These are phyloP conservation scores for Platichthys flesus DNA, from an alignment of 2,113 vertebrate species.

Conservation along the genomic window DNA sequence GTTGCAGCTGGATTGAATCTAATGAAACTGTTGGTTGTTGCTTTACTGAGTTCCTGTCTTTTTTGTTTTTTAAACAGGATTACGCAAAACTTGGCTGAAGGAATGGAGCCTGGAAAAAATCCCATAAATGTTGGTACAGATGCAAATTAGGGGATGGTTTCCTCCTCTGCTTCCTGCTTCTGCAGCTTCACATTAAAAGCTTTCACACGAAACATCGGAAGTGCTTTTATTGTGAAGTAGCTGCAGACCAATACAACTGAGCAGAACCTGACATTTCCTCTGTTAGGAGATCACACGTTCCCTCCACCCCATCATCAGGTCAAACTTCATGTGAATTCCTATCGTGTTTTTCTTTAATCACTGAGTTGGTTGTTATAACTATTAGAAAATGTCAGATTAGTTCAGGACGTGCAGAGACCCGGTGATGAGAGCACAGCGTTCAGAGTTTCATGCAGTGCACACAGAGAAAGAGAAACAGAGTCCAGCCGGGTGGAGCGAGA, in stretches of 20 bases:
- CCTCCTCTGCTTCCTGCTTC: too few relatives aligned
- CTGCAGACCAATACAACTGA: background rate
- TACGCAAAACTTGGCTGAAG: too few relatives aligned
- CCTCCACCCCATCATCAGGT: background rate
- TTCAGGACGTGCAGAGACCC: conserved; percentile 50
- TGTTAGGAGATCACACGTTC: too few relatives aligned
- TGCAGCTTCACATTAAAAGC: conserved; percentile 15
- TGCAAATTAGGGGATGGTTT: too few relatives aligned
- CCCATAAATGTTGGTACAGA: too few relatives aligned
- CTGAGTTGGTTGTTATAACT: background rate
- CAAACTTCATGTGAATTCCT: background rate
- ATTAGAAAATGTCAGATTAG: background rate
- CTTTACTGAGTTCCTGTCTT: too few relatives aligned
- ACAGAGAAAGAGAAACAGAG: conserved; percentile 24
- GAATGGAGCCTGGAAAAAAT: too few relatives aligned
- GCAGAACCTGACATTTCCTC: background rate
- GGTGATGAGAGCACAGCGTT: background rate
- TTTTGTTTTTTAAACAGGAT: too few relatives aligned
- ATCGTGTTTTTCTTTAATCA: too few relatives aligned
- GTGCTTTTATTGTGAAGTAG: background rate
- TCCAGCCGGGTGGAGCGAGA: conserved; percentile 81
- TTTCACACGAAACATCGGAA: background rate
- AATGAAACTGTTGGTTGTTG: too few relatives aligned
- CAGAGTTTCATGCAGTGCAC: conserved; percentile 47
- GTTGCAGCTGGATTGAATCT: too few relatives aligned